These are phyloP conservation scores for Antigone vipio DNA, from an alignment of 2,113 vertebrate genomes.

Conservation along the genomic window DNA sequence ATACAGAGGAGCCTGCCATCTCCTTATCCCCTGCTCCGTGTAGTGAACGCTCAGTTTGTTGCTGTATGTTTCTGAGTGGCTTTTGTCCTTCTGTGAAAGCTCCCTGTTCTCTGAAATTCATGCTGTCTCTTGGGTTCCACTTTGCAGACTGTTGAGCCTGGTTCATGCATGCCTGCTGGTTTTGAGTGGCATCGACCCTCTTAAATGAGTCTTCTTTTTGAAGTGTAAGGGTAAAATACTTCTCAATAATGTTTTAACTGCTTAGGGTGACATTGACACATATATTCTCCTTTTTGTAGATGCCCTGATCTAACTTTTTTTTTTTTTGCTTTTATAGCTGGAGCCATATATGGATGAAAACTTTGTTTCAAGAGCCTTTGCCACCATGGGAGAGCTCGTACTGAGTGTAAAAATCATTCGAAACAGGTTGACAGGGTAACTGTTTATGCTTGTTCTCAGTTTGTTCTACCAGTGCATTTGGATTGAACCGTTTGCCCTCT, in stretches of 20 bases:
- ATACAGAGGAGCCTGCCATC: not conserved
- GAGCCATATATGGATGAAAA: constrained; percentile 95
- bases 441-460: constrained; percentile 38
- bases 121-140: constrained; percentile 65
- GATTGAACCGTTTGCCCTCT: not conserved
- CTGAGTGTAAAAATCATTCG: constrained; percentile 91
- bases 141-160: constrained; percentile 71
- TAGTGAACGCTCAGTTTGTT: constrained; percentile 33
- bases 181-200: constrained; percentile 68
- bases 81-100: constrained; percentile 67
- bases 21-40: not conserved
- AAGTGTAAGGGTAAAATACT: constrained; percentile 69
- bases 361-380: constrained; percentile 90
- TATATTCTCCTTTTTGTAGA: constrained; percentile 42
- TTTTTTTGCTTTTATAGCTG: constrained; percentile 73
- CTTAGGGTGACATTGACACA: constrained; percentile 50
- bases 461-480: not conserved
- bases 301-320: not conserved
- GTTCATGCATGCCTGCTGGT: constrained; percentile 69
- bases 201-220: constrained; percentile 70
- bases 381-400: constrained; percentile 90
- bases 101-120: constrained; percentile 68
- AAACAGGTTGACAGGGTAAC: constrained; percentile 91
- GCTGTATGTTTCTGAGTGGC: constrained; percentile 58
- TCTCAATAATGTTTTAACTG: constrained; percentile 70